Percentiles rank a stretch among this genome's conserved stretches.
Conservation (phyloP, 2,797 vertebrate genomes). For the Brotula barbata region DNA sequence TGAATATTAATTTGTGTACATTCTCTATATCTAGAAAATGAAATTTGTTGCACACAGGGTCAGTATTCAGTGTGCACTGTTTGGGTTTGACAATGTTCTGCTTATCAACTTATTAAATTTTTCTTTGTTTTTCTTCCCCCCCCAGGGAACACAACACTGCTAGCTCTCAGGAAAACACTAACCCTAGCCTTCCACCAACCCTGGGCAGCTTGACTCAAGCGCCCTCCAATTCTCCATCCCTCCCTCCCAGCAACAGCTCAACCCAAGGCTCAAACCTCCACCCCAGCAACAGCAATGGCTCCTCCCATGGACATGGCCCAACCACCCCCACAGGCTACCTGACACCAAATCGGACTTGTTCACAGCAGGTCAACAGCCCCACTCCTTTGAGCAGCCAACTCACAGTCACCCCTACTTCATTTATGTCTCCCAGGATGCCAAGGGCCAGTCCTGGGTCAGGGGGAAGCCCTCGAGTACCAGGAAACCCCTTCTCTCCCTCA, state of each 20-base stretch:
- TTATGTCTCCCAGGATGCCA: conserved; percentile 88
- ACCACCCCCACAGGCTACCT: conserved; percentile 76
- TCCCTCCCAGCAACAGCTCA: conserved; percentile 78
- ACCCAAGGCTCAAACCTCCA: conserved; percentile 81
- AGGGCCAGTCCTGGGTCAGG: conserved; percentile 86
- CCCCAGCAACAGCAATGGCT: conserved; percentile 80
- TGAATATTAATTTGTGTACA: no score
- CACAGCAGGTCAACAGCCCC: conserved; percentile 80
- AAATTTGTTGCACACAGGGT: no score
- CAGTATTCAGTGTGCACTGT: background rate
- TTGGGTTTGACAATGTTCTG: background rate
- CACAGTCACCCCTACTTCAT: conserved; percentile 87
- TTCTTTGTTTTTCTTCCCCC: background rate
- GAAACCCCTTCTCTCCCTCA: conserved; percentile 89
- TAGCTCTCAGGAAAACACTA: conserved; percentile 94
- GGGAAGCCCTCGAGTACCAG: conserved; percentile 82
- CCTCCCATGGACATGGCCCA: conserved; percentile 65
- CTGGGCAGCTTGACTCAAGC: conserved; percentile 81
- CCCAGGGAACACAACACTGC: conserved; percentile 92
- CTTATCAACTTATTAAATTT: background rate
- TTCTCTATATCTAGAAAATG: background rate
- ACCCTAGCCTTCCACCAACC: conserved; percentile 83
- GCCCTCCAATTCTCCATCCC: conserved; percentile 81
- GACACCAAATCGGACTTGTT: conserved; percentile 83
- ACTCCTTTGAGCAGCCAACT: conserved; percentile 86